phyloP scores from a whole-genome alignment of 2,797 vertebrate genomes.

The Amazonetta brasiliensis region DNA sequence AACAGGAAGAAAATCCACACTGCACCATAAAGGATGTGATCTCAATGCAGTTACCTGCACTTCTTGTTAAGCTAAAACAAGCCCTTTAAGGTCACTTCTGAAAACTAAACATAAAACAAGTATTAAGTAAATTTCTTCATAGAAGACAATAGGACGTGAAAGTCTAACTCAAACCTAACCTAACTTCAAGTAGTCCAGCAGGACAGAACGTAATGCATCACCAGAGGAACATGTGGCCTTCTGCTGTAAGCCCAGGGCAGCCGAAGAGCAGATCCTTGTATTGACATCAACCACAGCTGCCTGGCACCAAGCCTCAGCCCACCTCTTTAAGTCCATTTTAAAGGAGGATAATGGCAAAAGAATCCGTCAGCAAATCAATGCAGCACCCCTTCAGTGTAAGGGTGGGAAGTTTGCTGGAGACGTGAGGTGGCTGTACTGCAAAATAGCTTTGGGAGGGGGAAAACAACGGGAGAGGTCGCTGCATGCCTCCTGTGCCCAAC shows the following conservation, averaged over 20 bases:
- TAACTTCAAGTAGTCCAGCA: neutral
- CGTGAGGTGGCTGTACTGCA: neutral
- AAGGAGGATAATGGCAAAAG: neutral
- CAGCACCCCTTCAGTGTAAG: too few species aligned
- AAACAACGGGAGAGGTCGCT: neutral
- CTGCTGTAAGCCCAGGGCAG: neutral
- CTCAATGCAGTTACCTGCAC: neutral
- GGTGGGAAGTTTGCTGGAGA: too few species aligned
- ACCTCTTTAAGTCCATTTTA: too few species aligned
- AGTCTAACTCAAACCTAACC: neutral
- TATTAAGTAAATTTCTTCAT: neutral
- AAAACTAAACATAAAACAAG: neutral
- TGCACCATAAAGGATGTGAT: neutral
- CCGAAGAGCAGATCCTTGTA: neutral
- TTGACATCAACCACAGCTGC: neutral
- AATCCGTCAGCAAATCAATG: neutral
- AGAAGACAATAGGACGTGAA: neutral
- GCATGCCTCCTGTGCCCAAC: neutral
- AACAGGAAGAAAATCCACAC: neutral
- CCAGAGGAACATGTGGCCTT: neutral
- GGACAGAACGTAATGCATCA: fast-evolving
- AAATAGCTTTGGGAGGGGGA: neutral
- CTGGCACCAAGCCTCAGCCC: neutral
- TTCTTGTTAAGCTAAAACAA: neutral
- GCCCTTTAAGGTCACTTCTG: neutral